phyloP scores from a whole-genome alignment of 2,113 vertebrate species.

The Pica pica region DNA sequence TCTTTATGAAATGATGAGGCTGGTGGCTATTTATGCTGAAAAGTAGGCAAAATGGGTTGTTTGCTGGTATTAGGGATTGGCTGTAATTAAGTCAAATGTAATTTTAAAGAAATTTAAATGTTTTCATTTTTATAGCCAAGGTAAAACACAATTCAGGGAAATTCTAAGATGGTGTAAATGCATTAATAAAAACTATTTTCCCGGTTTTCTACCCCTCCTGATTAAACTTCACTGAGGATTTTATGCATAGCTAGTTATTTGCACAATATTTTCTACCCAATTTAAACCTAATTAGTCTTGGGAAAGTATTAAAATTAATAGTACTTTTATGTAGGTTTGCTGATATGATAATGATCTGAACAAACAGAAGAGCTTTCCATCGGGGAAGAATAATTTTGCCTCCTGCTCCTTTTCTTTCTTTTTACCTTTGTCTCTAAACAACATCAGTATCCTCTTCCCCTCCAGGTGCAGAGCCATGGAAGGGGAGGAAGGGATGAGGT shows the following conservation, averaged over 20 bases:
- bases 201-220: neutral
- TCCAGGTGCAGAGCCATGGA: neutral
- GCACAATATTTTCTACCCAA: slow-evolving; percentile 24
- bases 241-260: neutral
- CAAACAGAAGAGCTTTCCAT: neutral
- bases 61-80: slow-evolving; percentile 63
- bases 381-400: neutral
- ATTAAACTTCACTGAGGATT: neutral
- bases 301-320: neutral
- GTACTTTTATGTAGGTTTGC: slow-evolving; percentile 23
- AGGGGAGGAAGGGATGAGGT: neutral
- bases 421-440: neutral
- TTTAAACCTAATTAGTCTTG: slow-evolving; percentile 59
- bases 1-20: slow-evolving; percentile 74
- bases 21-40: slow-evolving; percentile 56
- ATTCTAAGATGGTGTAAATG: slow-evolving; percentile 61
- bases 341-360: slow-evolving; percentile 10
- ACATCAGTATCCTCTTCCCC: neutral
- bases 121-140: slow-evolving; percentile 74
- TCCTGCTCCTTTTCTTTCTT: neutral
- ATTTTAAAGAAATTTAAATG: slow-evolving; percentile 83
- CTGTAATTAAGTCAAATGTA: slow-evolving; percentile 75
- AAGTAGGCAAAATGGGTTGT: slow-evolving; percentile 61
- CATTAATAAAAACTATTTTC: slow-evolving; percentile 1
- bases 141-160: slow-evolving; percentile 69